Evolutionary conservation across 2,113 vertebrate genomes (phyloP).

Genomic region (Hippocampus barbouri): DNA sequence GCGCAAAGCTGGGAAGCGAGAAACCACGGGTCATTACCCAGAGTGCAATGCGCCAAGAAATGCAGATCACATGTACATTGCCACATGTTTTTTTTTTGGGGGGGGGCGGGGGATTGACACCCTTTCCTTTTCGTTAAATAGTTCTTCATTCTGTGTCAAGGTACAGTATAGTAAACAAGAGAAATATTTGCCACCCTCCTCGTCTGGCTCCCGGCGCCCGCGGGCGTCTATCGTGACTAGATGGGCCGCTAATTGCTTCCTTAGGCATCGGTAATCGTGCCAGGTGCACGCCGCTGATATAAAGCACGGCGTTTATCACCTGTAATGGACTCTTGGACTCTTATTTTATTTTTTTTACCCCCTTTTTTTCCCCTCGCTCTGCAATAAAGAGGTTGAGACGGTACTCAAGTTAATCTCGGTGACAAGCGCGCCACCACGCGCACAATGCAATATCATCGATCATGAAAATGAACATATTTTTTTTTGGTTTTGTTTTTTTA

Average conservation of each 20-base stretch:
- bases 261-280: slow-evolving; percentile 65
- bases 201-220: slow-evolving; percentile 54
- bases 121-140: too few relatives aligned
- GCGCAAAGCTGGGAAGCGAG: slow-evolving; percentile 52
- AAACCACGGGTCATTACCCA: slow-evolving; percentile 62
- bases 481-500: background rate
- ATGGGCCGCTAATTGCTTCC: slow-evolving; percentile 67
- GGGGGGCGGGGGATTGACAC: too few relatives aligned
- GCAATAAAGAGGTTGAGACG: slow-evolving; percentile 31
- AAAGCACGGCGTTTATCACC: slow-evolving; percentile 67
- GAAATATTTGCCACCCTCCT: slow-evolving; percentile 43
- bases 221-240: slow-evolving; percentile 56
- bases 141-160: slow-evolving; percentile 25
- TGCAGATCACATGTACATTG: slow-evolving; percentile 7
- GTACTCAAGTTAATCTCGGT: slow-evolving; percentile 56
- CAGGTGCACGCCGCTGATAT: slow-evolving; percentile 73
- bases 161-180: slow-evolving; percentile 53
- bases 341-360: too few relatives aligned
- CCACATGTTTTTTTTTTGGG: too few relatives aligned
- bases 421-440: slow-evolving; percentile 62
- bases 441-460: slow-evolving; percentile 55
- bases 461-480: slow-evolving; percentile 66
- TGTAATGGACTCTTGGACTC: slow-evolving; percentile 54
- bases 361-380: slow-evolving; percentile 31
- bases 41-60: slow-evolving; percentile 57